Conservation (phyloP, 2,797 vertebrate species). For the Coregonus ussuriensis region DNA sequence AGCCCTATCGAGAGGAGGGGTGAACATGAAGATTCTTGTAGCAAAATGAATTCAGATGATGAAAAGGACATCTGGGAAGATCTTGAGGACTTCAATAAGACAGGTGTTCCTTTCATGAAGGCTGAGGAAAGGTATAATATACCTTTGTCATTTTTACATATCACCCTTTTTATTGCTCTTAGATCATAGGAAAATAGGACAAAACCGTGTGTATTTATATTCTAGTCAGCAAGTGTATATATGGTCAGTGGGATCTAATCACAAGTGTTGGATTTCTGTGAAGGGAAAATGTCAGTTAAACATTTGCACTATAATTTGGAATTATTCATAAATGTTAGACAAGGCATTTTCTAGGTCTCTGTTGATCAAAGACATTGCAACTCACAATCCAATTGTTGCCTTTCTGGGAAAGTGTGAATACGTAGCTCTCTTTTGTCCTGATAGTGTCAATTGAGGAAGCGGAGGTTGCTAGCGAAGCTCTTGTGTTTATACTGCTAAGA, state of each 20-base stretch:
- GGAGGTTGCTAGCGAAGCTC: conserved; percentile 5
- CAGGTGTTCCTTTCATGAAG: conserved; percentile 44
- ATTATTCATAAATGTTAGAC: not conserved
- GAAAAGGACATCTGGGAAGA: conserved; percentile 65
- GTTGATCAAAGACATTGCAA: not conserved
- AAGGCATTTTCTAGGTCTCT: not conserved
- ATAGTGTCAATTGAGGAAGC: not conserved
- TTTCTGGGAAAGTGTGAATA: not conserved
- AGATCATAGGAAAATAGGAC: not conserved
- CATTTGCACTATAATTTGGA: not conserved
- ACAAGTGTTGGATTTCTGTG: not conserved
- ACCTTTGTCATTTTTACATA: not conserved
- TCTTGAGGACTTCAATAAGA: conserved; percentile 61
- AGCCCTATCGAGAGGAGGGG: conserved; percentile 34
- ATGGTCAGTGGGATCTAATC: not conserved
- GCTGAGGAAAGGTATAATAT: conserved; percentile 75
- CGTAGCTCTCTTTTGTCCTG: not conserved
- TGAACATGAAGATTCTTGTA: conserved; percentile 43
- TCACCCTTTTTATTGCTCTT: not conserved
- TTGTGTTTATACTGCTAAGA: conserved; percentile 12
- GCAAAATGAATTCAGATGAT: conserved; percentile 29
- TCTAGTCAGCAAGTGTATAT: too few species aligned
- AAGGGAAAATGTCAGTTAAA: not conserved
- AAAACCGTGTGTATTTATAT: not conserved
- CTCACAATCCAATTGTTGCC: not conserved